Evolutionary conservation across 2,888 invertebrate genomes (phyloP).

Genomic region (Formica aserva): DNA sequence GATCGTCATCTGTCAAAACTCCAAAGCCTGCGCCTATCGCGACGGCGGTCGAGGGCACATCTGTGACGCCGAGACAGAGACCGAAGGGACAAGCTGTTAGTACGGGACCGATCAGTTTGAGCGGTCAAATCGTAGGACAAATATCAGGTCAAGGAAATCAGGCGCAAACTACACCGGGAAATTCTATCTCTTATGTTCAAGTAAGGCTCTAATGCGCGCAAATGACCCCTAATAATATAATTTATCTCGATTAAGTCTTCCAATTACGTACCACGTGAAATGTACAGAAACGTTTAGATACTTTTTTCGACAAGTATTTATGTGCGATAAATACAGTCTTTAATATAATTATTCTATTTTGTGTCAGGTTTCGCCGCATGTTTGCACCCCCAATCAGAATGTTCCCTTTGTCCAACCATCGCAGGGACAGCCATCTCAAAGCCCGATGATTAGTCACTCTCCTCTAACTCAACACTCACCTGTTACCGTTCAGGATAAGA

Average conservation of each 20-base stretch:
- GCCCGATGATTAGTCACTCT: constrained; percentile 81
- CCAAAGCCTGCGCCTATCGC: constrained; percentile 85
- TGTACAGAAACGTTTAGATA: constrained; percentile 64
- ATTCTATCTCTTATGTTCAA: constrained; percentile 77
- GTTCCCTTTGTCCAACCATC: constrained; percentile 76
- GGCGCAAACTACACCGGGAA: constrained; percentile 75
- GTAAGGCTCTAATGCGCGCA: constrained; percentile 49
- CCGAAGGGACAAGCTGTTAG: constrained; percentile 89
- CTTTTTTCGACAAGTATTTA: not conserved
- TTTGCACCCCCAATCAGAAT: constrained; percentile 80
- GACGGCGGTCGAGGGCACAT: constrained; percentile 90
- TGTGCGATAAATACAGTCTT: not conserved
- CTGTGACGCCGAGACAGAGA: constrained; percentile 93
- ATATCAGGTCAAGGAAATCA: constrained; percentile 83
- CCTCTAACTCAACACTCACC: constrained; percentile 83
- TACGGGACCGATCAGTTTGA: constrained; percentile 83
- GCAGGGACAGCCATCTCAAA: constrained; percentile 81
- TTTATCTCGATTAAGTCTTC: not conserved
- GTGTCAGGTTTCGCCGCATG: constrained; percentile 77
- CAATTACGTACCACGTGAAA: constrained; percentile 60
- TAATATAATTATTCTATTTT: constrained; percentile 6
- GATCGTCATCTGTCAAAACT: constrained; percentile 87
- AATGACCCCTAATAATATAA: constrained; percentile 59
- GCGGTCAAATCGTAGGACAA: constrained; percentile 84
- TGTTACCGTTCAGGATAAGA: constrained; percentile 82